Base-by-base conservation (phyloP, 2,888 invertebrate species). In the Cerceris rybyensis region DNA sequence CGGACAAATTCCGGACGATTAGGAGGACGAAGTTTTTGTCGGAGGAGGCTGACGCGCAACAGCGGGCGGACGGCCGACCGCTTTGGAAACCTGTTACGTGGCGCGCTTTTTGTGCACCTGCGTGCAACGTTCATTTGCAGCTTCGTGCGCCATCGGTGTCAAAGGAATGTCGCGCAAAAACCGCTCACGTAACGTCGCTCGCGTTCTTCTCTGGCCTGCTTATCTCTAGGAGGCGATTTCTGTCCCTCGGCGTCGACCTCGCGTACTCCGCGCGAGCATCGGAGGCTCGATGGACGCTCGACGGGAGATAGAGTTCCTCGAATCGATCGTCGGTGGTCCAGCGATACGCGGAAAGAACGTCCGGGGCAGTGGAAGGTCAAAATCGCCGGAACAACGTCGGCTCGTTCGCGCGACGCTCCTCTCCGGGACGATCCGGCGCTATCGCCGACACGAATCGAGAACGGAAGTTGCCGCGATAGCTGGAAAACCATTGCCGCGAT, bases 401-500 rank as follows among this genome's bases (percentile, higher is more conserved):
- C 11, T 43, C 43, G 43, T 43, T 7, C 16, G 41, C 13, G 9
- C 57, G 28, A 49, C 28, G 41, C 64, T 65, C 46, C 55, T 14
- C 39, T 14, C 65, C 9, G 70, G 17, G 69, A 28, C 28, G 28
- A 28, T 17, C 8, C 64, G 61, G 8, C 75, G 13, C 16, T 58
- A 73, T 75, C 77, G 49, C 16, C 28, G 42, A 8, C 6, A 43
- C 57, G 75, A 80, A 83, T 80, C 72, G 65, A 72, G 70, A 60
- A 49, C 80, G 83, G 83, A 83, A 75, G 69, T 66, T 57, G 59
- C 58, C 58, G 64, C 58, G 83, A 82, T 82, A 82, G 82, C 28
- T 46, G 7, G 16, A 52, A 43, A 42, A 41, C n/a, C 43, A 52
- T 14, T 9, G 52, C 9, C 13, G 7, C 52, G 14, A 52, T 7